Base-by-base conservation (phyloP, 2,113 vertebrate genomes). In the Neofelis nebulosa region DNA sequence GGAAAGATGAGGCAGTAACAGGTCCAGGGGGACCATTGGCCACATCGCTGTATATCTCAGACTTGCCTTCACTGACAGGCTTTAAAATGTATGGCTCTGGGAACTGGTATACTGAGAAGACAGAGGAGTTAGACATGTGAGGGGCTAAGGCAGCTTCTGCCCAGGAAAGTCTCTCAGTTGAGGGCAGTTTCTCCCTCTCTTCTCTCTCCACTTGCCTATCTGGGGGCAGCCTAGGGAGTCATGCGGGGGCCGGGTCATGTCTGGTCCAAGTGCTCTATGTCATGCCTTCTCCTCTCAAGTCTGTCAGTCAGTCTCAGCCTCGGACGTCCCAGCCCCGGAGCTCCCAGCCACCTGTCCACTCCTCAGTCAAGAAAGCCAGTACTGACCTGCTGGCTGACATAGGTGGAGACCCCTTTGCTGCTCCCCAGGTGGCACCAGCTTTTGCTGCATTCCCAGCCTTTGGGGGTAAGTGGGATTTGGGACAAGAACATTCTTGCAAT, bases 361-460 rank as follows among this genome's bases (percentile, higher is more conserved):
- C 98, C 12, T 92, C 96, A 0, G 73, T 93, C 81, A 98, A 98
- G 95, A 99, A 99, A 94, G 98, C 98, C 63, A 99, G 99, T 13
- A 96, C 97, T 6, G 98, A 99, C 95, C 99, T 99, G 45, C 98
- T 99, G 7, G 99, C 99, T 2, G 99, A 99, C 96, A 99, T 99
- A 45, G 98, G 99, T 29, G 98, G 99, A 3, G 99, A 99, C 88
- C 99, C 98, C 45, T 99, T 99, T 94, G 99, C 99, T 2, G 99
- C 99, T 48, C 99, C 99, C 27, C 99, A 98, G 0, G 69, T 41
- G 2, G 82, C 95, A 38, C 96, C 97, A 9, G 41, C 97, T 41
- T 98, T 98, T 66, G 91, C 98, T 50, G 83, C 97, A 2, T 98
- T 98, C 95, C 97, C 98, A 61, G 97, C 97, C 90, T 98, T 98